Conservation (phyloP, 2,113 vertebrate genomes). For the Martes martes region DNA sequence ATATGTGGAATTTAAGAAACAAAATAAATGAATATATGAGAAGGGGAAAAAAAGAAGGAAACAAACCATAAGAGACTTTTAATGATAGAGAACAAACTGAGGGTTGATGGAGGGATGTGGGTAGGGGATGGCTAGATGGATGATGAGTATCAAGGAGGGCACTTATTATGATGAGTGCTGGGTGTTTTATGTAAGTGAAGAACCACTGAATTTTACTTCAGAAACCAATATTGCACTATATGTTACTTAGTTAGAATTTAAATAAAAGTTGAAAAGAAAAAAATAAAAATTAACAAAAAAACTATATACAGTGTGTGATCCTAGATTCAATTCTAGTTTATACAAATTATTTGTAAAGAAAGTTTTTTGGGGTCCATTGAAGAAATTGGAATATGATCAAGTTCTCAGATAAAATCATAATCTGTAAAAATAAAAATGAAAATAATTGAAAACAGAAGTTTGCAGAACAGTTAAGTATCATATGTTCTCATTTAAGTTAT, state of each 20-base stretch:
- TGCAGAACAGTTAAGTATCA: background rate
- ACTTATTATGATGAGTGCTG: background rate
- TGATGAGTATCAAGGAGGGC: background rate
- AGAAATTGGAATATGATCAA: background rate
- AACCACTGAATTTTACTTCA: background rate
- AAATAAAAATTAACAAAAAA: background rate
- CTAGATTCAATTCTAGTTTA: background rate
- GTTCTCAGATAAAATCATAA: background rate
- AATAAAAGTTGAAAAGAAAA: background rate
- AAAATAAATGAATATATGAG: background rate
- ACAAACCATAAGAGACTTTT: background rate
- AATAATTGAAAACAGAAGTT: background rate
- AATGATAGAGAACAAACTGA: background rate
- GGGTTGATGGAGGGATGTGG: background rate
- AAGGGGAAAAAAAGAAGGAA: background rate
- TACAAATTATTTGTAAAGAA: background rate
- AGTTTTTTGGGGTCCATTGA: background rate
- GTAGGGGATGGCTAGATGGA: background rate
- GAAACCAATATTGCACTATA: background rate
- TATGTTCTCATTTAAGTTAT: background rate
- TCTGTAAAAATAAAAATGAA: background rate
- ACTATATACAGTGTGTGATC: background rate
- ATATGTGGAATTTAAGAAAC: background rate
- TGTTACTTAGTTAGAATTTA: background rate
- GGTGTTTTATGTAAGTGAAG: background rate